Percentiles rank a stretch among this genome's conserved stretches.
These are phyloP conservation scores for Phylloscopus trochiloides DNA, from an alignment of 2,113 vertebrate genomes.

Conservation along the genomic window DNA sequence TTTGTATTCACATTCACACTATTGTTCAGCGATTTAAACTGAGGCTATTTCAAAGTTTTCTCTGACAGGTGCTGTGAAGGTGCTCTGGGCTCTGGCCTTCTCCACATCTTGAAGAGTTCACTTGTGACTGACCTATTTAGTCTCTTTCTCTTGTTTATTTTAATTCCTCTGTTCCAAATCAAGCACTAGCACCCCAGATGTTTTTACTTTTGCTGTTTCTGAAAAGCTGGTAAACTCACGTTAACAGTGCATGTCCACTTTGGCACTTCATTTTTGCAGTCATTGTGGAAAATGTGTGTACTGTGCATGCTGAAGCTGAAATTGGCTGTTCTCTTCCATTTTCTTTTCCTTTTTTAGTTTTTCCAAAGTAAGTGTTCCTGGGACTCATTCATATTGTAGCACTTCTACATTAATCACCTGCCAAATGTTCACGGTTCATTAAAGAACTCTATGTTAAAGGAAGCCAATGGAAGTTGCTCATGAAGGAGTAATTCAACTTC, in stretches of 20 bases:
- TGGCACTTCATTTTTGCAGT: background rate
- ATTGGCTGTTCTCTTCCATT: background rate
- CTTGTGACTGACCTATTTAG: background rate
- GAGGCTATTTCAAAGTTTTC: background rate
- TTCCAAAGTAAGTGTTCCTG: background rate
- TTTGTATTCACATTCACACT: background rate
- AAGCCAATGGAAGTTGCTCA: background rate
- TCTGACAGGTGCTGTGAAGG: background rate
- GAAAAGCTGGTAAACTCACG: background rate
- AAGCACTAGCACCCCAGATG: background rate
- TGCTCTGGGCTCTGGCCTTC: background rate
- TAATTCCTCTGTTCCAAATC: background rate
- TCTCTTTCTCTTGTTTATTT: background rate
- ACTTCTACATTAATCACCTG: background rate
- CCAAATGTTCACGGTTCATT: background rate
- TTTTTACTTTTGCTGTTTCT: background rate
- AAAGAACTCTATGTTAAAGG: background rate
- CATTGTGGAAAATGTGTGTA: background rate
- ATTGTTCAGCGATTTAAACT: background rate
- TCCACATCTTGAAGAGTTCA: background rate
- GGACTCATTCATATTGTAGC: background rate
- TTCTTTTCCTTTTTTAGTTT: background rate
- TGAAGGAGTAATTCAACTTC: background rate
- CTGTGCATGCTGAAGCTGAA: background rate
- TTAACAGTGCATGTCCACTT: background rate